phyloP scores from a whole-genome alignment of 23 tunicate genomes.

The Botrylloides violaceus region DNA sequence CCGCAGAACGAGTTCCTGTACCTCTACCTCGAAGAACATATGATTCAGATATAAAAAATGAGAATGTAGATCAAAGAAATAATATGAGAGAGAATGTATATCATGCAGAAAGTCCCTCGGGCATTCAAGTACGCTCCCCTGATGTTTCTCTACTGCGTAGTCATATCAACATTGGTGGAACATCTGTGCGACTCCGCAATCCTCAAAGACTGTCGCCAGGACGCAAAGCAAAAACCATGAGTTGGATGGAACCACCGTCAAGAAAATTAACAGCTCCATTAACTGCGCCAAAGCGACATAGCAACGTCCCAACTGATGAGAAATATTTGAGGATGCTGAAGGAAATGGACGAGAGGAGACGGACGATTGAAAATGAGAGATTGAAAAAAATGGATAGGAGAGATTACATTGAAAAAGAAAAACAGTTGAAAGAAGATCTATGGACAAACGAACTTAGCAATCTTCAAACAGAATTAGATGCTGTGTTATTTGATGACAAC shows the following conservation, averaged over 20 bases:
- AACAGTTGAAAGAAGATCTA: not conserved
- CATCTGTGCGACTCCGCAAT: not conserved
- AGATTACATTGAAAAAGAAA: not conserved
- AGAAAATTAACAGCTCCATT: not conserved
- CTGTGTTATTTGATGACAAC: not conserved
- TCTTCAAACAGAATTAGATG: not conserved
- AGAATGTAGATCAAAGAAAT: not conserved
- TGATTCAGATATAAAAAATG: not conserved
- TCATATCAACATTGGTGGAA: not conserved
- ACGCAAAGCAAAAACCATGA: not conserved
- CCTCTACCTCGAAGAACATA: not conserved
- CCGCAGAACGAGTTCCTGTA: not conserved
- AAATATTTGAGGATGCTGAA: not conserved
- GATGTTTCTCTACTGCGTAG: not conserved
- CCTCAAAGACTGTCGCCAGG: not conserved
- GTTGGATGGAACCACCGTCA: not conserved
- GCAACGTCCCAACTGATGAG: not conserved
- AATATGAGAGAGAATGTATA: not conserved
- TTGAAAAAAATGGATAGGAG: not conserved
- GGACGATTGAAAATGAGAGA: not conserved
- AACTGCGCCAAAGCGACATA: not conserved
- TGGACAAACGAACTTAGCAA: not conserved
- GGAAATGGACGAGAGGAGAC: not conserved
- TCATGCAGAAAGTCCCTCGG: too few species aligned
- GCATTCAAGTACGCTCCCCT: not conserved